phyloP scores from a whole-genome alignment of 2,797 vertebrate genomes.

The Eurystomus glaucurus region DNA sequence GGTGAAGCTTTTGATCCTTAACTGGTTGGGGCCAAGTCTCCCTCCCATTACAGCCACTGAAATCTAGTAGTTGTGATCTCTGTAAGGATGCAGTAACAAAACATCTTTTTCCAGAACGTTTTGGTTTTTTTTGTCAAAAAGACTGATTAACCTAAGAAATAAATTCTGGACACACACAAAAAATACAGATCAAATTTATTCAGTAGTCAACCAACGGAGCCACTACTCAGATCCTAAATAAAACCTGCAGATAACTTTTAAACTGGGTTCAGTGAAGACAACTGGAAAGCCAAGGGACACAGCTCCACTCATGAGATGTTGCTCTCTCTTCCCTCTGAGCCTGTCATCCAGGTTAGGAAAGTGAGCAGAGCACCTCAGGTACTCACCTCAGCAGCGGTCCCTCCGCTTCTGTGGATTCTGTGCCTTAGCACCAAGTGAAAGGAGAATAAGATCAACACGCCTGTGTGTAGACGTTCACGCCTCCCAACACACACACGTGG shows the following conservation, averaged over 20 bases:
- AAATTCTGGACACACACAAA: not conserved
- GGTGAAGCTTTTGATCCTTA: not conserved
- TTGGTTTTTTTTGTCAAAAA: not conserved
- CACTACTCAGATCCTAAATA: not conserved
- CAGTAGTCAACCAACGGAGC: not conserved
- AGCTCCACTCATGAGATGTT: not conserved
- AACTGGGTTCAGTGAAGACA: not conserved
- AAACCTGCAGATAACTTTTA: not conserved
- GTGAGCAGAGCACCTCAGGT: not conserved
- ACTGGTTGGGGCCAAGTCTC: not conserved
- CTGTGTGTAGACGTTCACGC: fast-evolving
- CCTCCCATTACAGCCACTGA: not conserved
- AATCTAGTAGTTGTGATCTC: not conserved
- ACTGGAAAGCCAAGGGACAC: not conserved
- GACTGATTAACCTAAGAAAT: not conserved
- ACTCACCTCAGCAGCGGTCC: not conserved
- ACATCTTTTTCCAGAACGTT: not conserved
- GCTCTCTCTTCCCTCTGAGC: not conserved
- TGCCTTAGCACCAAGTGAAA: not conserved
- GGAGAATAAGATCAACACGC: not conserved
- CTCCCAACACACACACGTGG: not conserved
- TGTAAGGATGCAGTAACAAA: not conserved
- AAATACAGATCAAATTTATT: not conserved
- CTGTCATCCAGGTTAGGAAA: not conserved
- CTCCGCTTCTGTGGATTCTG: not conserved